A percentile compares a stretch with the other conserved stretches of the same genome.
Evolutionary conservation across 1,140 invertebrate genomes (phyloP).

Genomic region (Archivesica marissinica): DNA sequence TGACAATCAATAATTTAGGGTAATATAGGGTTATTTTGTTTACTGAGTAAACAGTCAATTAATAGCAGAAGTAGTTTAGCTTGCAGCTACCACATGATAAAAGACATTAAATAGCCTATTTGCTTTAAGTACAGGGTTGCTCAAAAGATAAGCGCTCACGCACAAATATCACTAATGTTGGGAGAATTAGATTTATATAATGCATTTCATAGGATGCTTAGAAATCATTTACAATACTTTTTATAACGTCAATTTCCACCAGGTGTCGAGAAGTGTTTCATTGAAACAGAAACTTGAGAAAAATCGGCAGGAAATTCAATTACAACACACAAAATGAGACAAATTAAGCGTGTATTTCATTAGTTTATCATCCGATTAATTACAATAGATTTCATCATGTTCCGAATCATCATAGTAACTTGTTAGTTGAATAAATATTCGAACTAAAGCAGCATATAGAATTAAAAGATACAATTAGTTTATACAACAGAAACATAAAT

Average conservation of each 20-base stretch:
- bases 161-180: constrained; percentile 24
- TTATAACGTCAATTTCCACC: constrained; percentile 23
- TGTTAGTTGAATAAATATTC: constrained; percentile 41
- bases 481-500: constrained; percentile 23
- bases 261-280: constrained; percentile 15
- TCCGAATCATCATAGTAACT: not conserved
- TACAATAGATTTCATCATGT: constrained; percentile 2
- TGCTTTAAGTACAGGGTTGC: not conserved
- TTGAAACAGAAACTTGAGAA: constrained; percentile 36
- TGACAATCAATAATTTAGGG: constrained; percentile 28
- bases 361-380: constrained; percentile 22
- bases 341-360: constrained; percentile 33
- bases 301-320: constrained; percentile 19
- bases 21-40: not conserved
- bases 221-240: constrained; percentile 30
- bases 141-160: not conserved
- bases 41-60: constrained; percentile 32
- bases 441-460: constrained; percentile 26
- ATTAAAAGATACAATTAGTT: constrained; percentile 48
- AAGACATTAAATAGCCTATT: constrained; percentile 21
- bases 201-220: constrained; percentile 31
- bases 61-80: constrained; percentile 22
- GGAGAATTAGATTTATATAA: constrained; percentile 34
- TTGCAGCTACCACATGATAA: not conserved
- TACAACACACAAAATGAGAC: not conserved